Conservation (phyloP, 2,113 vertebrate species). For the Rhabdornis inornatus region DNA sequence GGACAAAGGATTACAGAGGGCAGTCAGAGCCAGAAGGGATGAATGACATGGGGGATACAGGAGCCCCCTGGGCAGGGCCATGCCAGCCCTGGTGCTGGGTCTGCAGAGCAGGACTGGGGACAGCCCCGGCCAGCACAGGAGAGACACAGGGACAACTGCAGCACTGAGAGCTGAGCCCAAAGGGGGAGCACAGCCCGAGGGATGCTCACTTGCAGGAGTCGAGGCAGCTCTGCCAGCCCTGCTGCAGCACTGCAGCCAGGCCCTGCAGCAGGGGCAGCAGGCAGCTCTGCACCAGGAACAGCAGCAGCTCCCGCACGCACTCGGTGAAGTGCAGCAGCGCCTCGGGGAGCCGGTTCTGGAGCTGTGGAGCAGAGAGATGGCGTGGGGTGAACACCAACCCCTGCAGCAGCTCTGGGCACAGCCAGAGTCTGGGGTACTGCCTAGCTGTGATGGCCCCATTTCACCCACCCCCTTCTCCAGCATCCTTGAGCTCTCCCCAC, state of each 20-base stretch:
- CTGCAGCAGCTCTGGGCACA: too few species aligned
- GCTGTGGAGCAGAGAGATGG: not conserved
- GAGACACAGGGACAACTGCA: too few species aligned
- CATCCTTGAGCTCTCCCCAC: accelerated
- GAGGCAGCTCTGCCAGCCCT: conserved; percentile 78
- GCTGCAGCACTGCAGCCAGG: conserved; percentile 57
- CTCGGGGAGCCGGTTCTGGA: conserved; percentile 79
- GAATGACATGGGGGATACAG: accelerated
- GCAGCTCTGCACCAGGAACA: conserved; percentile 77
- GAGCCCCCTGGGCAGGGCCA: not conserved
- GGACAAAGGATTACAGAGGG: not conserved
- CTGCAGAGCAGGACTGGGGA: not conserved
- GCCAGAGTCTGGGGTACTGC: accelerated
- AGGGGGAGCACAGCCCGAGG: not conserved
- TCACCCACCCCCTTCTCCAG: not conserved
- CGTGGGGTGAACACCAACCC: accelerated
- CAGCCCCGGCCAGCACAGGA: accelerated
- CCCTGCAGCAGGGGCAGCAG: conserved; percentile 76
- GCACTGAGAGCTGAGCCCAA: accelerated
- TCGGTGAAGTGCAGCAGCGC: conserved; percentile 71
- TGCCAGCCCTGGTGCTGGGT: accelerated
- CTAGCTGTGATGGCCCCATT: accelerated
- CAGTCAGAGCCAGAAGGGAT: accelerated
- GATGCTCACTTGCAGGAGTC: conserved; percentile 85
- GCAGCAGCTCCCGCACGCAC: conserved; percentile 78